phyloP scores from a whole-genome alignment of 1,140 invertebrate species.

The Drosophila ficusphila region DNA sequence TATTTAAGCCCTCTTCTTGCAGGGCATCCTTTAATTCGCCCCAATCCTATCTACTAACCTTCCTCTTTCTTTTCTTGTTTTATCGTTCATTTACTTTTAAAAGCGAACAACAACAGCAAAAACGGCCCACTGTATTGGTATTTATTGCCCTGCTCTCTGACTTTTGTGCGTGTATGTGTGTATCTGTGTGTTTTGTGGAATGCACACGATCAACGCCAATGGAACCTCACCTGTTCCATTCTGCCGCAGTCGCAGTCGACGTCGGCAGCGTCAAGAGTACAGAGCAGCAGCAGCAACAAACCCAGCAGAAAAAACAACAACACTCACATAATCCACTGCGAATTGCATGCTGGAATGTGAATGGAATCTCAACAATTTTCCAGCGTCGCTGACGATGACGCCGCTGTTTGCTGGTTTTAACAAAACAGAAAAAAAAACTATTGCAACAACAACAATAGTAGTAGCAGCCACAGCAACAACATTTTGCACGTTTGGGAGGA shows the following conservation, averaged over 20 bases:
- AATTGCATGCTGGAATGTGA: slow-evolving; percentile 84
- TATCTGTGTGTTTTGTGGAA: slow-evolving; percentile 64
- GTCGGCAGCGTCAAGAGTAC: slow-evolving; percentile 27
- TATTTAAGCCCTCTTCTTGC: neutral
- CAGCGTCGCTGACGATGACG: slow-evolving; percentile 79
- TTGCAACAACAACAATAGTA: slow-evolving; percentile 20
- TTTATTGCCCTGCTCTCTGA: slow-evolving; percentile 71
- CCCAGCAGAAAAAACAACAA: slow-evolving; percentile 39
- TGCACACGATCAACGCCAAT: slow-evolving; percentile 69
- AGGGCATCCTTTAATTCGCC: slow-evolving; percentile 15
- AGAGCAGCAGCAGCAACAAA: slow-evolving; percentile 37
- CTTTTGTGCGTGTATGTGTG: slow-evolving; percentile 22
- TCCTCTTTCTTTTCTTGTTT: slow-evolving; percentile 61
- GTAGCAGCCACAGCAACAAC: slow-evolving; percentile 11
- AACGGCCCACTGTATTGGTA: slow-evolving; percentile 39
- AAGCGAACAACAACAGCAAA: slow-evolving; percentile 51
- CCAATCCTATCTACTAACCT: slow-evolving; percentile 6
- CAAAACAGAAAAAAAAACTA: neutral
- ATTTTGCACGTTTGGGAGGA: slow-evolving; percentile 32
- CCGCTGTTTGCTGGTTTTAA: slow-evolving; percentile 46
- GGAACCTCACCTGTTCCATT: slow-evolving; percentile 76
- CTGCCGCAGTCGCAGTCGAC: slow-evolving; percentile 53
- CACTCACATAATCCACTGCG: slow-evolving; percentile 68
- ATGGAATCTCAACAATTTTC: slow-evolving; percentile 83
- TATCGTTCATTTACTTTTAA: slow-evolving; percentile 81